phyloP scores from a whole-genome alignment of 2,888 invertebrate species.

The Molorchus minor region DNA sequence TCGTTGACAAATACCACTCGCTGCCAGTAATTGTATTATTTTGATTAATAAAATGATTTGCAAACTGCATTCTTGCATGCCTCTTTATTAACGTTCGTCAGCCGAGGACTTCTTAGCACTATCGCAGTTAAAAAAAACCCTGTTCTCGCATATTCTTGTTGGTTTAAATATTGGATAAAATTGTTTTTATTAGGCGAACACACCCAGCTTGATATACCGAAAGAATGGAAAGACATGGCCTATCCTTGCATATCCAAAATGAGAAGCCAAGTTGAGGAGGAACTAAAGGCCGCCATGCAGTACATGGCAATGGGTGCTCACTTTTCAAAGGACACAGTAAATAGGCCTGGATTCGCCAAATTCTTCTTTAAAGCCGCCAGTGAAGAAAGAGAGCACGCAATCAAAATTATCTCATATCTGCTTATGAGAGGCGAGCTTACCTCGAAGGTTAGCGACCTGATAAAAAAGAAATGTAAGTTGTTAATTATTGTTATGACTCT shows the following conservation, averaged over 20 bases:
- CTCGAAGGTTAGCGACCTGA: conserved; percentile 67
- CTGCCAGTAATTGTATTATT: too few species aligned
- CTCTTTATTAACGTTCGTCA: too few species aligned
- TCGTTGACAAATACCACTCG: too few species aligned
- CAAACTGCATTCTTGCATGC: too few species aligned
- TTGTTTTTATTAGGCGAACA: conserved; percentile 68
- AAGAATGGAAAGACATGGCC: conserved; percentile 75
- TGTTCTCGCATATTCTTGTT: too few species aligned
- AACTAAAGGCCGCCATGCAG: conserved; percentile 81
- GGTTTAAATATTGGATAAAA: too few species aligned
- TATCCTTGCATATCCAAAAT: conserved; percentile 70
- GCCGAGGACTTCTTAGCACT: too few species aligned
- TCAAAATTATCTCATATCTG: conserved; percentile 86
- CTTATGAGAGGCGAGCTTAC: conserved; percentile 84
- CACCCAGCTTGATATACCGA: conserved; percentile 67
- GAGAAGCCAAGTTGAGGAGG: conserved; percentile 78
- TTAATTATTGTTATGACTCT: too few species aligned
- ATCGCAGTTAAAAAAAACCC: too few species aligned
- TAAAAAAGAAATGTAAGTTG: conserved; percentile 58
- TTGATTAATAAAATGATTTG: too few species aligned
- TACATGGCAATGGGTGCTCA: conserved; percentile 89
- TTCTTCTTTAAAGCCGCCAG: conserved; percentile 84
- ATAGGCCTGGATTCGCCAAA: conserved; percentile 88
- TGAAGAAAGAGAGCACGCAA: conserved; percentile 90
- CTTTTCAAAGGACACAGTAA: conserved; percentile 79